Evolutionary conservation across 2,113 vertebrate genomes (phyloP).

Genomic region (Saguinus midas): DNA sequence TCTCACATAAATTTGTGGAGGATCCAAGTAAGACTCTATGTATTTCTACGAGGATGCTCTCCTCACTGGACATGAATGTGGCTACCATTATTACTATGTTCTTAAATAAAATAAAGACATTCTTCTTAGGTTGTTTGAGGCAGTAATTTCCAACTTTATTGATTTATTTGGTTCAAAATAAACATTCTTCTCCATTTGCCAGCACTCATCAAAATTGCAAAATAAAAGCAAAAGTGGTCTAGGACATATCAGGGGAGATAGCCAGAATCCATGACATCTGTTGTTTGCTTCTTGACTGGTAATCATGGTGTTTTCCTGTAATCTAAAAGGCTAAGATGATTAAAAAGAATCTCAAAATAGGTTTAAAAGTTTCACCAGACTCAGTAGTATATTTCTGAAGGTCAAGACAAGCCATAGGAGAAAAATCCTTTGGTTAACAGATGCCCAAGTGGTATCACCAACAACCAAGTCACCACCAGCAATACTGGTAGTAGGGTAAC

Average conservation of each 20-base stretch:
- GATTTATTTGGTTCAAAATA: background rate
- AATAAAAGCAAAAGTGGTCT: background rate
- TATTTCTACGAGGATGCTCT: background rate
- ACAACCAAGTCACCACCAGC: background rate
- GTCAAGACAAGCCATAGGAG: background rate
- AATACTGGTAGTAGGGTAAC: background rate
- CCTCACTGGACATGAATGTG: background rate
- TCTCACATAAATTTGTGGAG: background rate
- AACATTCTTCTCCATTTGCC: background rate
- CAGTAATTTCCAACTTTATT: background rate
- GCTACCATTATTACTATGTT: background rate
- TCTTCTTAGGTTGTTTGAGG: background rate
- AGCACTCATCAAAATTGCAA: background rate
- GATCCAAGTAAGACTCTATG: background rate
- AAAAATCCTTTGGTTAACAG: background rate
- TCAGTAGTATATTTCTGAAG: background rate
- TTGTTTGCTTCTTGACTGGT: background rate
- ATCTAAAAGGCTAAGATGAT: background rate
- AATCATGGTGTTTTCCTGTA: background rate
- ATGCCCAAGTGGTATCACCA: background rate
- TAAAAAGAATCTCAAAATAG: constrained; percentile 9
- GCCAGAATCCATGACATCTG: background rate
- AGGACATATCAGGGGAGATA: background rate
- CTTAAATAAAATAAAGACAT: background rate
- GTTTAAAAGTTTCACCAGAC: background rate